Evolutionary conservation across 1,140 invertebrate species (phyloP).

Genomic region (Aphaenogaster rudis): DNA sequence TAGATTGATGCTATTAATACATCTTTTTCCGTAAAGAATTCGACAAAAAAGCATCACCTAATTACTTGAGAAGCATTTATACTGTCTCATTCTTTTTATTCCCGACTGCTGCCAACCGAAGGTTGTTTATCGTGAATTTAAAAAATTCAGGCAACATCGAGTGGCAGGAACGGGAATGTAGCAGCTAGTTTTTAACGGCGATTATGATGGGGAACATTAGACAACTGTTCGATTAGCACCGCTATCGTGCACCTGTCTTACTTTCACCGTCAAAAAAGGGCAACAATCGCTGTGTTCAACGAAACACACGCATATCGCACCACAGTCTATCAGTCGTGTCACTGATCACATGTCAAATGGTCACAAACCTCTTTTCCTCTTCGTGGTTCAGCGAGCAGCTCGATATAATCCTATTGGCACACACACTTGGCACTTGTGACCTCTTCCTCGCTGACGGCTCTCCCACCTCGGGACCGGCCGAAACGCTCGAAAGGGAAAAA

Average conservation of each 20-base stretch:
- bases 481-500: conserved; percentile 54
- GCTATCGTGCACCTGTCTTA: not conserved
- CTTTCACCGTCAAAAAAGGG: conserved; percentile 11
- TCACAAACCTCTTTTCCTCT: conserved; percentile 80
- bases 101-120: no score
- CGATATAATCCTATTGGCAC: conserved; percentile 83
- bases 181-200: not conserved
- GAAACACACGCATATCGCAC: conserved; percentile 30
- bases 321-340: conserved; percentile 29
- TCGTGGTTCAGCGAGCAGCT: conserved; percentile 13
- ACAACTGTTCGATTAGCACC: conserved; percentile 25
- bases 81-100: not conserved
- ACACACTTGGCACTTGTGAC: conserved; percentile 84
- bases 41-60: no score
- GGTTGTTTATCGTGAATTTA: not conserved
- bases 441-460: conserved; percentile 18
- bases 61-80: not conserved
- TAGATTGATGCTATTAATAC: no score
- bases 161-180: not conserved
- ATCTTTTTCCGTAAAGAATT: no score
- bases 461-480: not conserved
- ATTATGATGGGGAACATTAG: not conserved
- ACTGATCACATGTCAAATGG: conserved; percentile 72
- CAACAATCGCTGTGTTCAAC: not conserved
- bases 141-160: conserved; percentile 2